A percentile compares a stretch with the other conserved stretches of the same genome.
phyloP scores from a whole-genome alignment of 2,113 vertebrate genomes.

The Cromileptes altivelis region DNA sequence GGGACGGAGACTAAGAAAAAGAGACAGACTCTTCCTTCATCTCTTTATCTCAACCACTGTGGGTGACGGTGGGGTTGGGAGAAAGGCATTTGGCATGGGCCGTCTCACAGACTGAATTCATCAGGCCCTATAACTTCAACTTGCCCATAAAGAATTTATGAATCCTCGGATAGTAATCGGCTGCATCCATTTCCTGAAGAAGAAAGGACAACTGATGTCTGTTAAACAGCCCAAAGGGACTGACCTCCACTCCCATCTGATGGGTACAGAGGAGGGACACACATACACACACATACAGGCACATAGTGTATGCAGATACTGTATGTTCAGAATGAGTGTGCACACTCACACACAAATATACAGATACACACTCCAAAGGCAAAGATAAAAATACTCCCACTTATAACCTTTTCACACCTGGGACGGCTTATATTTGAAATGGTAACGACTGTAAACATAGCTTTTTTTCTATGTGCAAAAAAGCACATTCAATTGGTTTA shows the following conservation, averaged over 20 bases:
- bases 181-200: conserved; percentile 89
- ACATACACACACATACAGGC: conserved; percentile 28
- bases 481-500: conserved; percentile 3
- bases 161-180: conserved; percentile 91
- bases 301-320: conserved; percentile 13
- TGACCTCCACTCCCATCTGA: conserved; percentile 89
- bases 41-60: conserved; percentile 62
- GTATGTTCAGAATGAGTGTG: not conserved
- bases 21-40: conserved; percentile 60
- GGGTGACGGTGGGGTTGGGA: conserved; percentile 39
- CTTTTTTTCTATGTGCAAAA: not conserved
- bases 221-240: conserved; percentile 90
- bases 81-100: conserved; percentile 74
- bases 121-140: conserved; percentile 85
- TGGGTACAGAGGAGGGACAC: conserved; percentile 51
- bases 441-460: conserved; percentile 20
- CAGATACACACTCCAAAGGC: conserved; percentile 8
- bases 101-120: conserved; percentile 84
- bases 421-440: conserved; percentile 35
- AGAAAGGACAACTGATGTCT: conserved; percentile 90
- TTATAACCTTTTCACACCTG: conserved; percentile 1
- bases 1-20: conserved; percentile 24
- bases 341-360: conserved; percentile 23
- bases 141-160: conserved; percentile 91
- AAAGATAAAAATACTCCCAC: conserved; percentile 9